Evolutionary conservation across 2,888 invertebrate species (phyloP).

Genomic region (Agriopis marginaria): DNA sequence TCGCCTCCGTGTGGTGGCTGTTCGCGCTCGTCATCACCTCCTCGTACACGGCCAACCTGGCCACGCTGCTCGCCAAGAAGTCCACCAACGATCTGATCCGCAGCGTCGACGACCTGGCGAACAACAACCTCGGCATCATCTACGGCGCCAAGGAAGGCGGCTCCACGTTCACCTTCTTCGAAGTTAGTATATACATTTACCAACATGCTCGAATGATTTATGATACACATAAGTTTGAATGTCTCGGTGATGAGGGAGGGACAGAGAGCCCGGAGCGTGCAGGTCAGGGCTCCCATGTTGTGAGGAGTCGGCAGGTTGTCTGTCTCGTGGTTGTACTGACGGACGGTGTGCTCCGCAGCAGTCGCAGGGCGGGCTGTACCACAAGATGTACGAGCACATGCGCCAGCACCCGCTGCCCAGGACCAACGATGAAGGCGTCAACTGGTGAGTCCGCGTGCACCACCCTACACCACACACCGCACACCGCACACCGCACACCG

Average conservation of each 20-base stretch:
- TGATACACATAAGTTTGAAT: too few species aligned
- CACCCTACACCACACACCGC: not conserved
- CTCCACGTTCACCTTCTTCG: slow-evolving; percentile 95
- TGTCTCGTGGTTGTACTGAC: not conserved
- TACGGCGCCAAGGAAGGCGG: slow-evolving; percentile 95
- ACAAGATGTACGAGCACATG: slow-evolving; percentile 93
- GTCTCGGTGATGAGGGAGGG: too few species aligned
- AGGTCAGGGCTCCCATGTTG: too few species aligned
- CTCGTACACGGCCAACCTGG: slow-evolving; percentile 96
- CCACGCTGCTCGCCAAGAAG: slow-evolving; percentile 95
- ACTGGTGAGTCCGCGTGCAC: slow-evolving; percentile 62
- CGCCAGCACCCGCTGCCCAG: slow-evolving; percentile 82
- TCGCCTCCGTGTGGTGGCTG: slow-evolving; percentile 95
- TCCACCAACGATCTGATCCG: slow-evolving; percentile 88
- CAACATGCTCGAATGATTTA: too few species aligned
- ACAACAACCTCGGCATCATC: slow-evolving; percentile 91
- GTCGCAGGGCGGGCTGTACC: slow-evolving; percentile 89
- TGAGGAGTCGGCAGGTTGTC: too few species aligned
- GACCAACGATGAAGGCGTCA: slow-evolving; percentile 88
- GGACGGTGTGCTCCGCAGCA: slow-evolving; percentile 80
- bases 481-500: not conserved
- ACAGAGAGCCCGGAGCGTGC: too few species aligned
- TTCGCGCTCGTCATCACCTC: slow-evolving; percentile 95
- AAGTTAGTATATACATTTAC: slow-evolving; percentile 81
- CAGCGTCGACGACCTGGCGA: slow-evolving; percentile 93